A percentile compares a stretch with the other conserved stretches of the same genome.
phyloP scores from a whole-genome alignment of 1,140 invertebrate species.

The Dreissena polymorpha region DNA sequence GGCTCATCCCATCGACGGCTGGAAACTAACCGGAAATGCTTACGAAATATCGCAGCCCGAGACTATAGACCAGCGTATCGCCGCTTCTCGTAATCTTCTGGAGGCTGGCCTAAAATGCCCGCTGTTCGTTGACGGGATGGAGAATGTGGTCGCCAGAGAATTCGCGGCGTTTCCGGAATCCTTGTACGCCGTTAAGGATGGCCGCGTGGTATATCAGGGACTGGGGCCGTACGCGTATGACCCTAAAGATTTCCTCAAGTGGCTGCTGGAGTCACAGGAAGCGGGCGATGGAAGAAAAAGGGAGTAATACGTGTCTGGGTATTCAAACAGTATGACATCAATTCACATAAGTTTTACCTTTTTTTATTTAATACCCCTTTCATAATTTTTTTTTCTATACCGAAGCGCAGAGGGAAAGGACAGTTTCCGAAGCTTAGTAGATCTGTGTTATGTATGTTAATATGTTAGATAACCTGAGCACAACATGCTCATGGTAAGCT shows the following conservation, averaged over 20 bases:
- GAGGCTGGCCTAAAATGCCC: conserved; percentile 18
- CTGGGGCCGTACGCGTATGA: conserved; percentile 49
- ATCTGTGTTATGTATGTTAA: too few species aligned
- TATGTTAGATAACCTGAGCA: too few species aligned
- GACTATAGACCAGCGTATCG: conserved; percentile 52
- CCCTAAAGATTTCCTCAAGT: conserved; percentile 31
- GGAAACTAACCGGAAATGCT: conserved; percentile 52
- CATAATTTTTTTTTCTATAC: too few species aligned
- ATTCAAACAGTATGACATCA: too few species aligned
- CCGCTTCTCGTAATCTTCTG: conserved; percentile 52
- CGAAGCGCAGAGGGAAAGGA: too few species aligned
- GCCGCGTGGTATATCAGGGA: conserved; percentile 42
- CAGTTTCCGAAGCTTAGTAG: too few species aligned
- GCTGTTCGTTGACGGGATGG: conserved; percentile 60
- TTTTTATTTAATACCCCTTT: too few species aligned
- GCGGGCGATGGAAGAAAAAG: not conserved
- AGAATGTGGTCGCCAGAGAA: conserved; percentile 32
- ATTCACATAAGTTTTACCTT: too few species aligned
- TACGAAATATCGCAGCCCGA: conserved; percentile 49
- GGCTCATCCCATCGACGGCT: conserved; percentile 67
- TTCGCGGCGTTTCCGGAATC: conserved; percentile 57
- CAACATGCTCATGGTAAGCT: too few species aligned
- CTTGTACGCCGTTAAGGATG: conserved; percentile 58
- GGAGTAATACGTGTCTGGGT: not conserved
- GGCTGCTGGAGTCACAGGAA: not conserved